These are phyloP conservation scores for Nymphalis urticae DNA, from an alignment of 2,888 invertebrate genomes.

Conservation along the genomic window DNA sequence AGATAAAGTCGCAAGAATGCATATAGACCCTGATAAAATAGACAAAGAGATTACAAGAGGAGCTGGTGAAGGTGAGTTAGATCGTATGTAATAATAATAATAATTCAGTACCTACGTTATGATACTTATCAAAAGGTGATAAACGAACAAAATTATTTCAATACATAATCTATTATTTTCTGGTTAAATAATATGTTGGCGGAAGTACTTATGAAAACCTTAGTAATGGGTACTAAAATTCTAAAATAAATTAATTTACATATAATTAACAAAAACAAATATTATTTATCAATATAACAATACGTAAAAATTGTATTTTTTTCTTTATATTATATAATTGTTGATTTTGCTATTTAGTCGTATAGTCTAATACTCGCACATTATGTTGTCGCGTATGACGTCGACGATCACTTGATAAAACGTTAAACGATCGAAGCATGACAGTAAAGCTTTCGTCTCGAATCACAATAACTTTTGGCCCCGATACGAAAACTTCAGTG, in stretches of 20 bases:
- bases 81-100: background rate
- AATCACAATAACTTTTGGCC: constrained; percentile 62
- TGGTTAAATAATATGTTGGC: too few species aligned
- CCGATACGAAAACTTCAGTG: constrained; percentile 68
- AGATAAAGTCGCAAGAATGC: constrained; percentile 1
- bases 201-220: too few species aligned
- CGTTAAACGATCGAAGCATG: constrained; percentile 61
- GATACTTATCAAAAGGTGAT: too few species aligned
- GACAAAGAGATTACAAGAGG: constrained; percentile 20
- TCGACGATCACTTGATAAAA: constrained; percentile 70
- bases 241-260: too few species aligned
- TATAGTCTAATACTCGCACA: constrained; percentile 18
- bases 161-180: too few species aligned
- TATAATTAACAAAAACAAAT: too few species aligned
- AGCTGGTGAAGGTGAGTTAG: constrained; percentile 15
- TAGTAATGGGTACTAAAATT: too few species aligned
- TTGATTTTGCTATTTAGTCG: background rate
- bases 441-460: constrained; percentile 60
- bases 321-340: too few species aligned
- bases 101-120: too few species aligned
- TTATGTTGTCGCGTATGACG: constrained; percentile 61
- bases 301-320: too few species aligned
- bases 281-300: too few species aligned
- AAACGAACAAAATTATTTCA: too few species aligned
- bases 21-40: constrained; percentile 3